Evolutionary conservation across 2,888 invertebrate genomes (phyloP).

Genomic region (Oscheius sp.): DNA sequence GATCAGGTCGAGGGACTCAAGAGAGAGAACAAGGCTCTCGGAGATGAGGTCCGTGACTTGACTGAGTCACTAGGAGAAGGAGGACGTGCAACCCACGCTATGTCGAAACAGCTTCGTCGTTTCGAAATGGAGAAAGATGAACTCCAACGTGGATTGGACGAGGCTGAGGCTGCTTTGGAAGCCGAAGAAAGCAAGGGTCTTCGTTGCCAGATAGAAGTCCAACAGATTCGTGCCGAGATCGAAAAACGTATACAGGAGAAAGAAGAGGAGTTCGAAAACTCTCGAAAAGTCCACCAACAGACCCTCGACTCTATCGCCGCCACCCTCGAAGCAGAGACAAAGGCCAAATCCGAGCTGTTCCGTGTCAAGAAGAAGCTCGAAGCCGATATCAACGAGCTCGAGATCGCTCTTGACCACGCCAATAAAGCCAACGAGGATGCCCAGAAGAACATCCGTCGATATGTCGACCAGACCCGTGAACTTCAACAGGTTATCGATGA

Average conservation of each 20-base stretch:
- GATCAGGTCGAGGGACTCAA: conserved; percentile 89
- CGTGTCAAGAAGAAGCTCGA: conserved; percentile 86
- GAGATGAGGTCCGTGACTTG: conserved; percentile 81
- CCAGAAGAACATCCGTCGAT: conserved; percentile 76
- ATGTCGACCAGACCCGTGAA: conserved; percentile 90
- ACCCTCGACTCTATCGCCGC: conserved; percentile 99
- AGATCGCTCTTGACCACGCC: conserved; percentile 97
- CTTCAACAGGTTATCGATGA: conserved; percentile 81
- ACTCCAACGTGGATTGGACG: conserved; percentile 84
- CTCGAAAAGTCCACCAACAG: conserved; percentile 84
- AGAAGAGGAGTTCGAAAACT: conserved; percentile 99
- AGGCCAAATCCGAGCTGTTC: conserved; percentile 81
- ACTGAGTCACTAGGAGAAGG: conserved; percentile 81
- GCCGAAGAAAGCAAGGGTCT: conserved; percentile 91
- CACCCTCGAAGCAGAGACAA: conserved; percentile 91
- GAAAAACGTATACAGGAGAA: conserved; percentile 99
- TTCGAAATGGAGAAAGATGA: conserved; percentile 99
- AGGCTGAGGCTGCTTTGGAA: conserved; percentile 92
- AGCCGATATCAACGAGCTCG: conserved; percentile 99
- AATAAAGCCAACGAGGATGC: conserved; percentile 81
- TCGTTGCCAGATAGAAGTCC: conserved; percentile 82
- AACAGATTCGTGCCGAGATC: conserved; percentile 98
- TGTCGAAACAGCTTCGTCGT: conserved; percentile 97
- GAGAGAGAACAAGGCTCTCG: conserved; percentile 91
- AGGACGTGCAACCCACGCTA: conserved; percentile 97